These are phyloP conservation scores for Dendropsophus ebraccatus DNA, from an alignment of 2,113 vertebrate species.

Conservation along the genomic window DNA sequence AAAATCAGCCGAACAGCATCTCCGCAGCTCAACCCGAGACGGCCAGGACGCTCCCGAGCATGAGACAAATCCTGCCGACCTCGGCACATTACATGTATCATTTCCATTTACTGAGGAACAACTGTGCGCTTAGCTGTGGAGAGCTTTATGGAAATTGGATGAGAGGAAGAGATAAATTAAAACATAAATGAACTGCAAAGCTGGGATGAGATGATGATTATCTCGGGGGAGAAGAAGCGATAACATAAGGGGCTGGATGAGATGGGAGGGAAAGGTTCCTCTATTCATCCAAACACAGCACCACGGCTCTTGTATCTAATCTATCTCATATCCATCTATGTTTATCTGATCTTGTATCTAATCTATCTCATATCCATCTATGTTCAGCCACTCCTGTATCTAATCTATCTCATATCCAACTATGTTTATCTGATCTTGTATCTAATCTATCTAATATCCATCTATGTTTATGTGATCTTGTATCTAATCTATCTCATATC, in stretches of 20 bases:
- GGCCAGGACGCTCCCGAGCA: not conserved
- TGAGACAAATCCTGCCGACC: slow-evolving; percentile 10
- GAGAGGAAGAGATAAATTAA: slow-evolving; percentile 13
- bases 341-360: too few relatives aligned
- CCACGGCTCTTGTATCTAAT: too few relatives aligned
- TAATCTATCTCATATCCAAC: not conserved
- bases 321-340: too few relatives aligned
- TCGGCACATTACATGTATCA: slow-evolving; percentile 18
- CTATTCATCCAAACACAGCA: too few relatives aligned
- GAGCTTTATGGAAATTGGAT: not conserved
- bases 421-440: too few relatives aligned
- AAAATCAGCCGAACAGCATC: slow-evolving; percentile 32
- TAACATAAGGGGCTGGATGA: not conserved
- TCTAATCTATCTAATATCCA: too few relatives aligned
- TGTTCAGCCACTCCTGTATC: too few relatives aligned
- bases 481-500: too few relatives aligned
- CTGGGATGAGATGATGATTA: not conserved
- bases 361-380: not conserved
- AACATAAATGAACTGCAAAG: slow-evolving; percentile 18
- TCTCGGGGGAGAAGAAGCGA: not conserved
- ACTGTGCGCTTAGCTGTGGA: not conserved
- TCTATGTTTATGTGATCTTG: too few relatives aligned
- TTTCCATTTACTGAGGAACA: slow-evolving; percentile 17
- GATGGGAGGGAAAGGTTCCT: too few relatives aligned
- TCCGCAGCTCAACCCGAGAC: too few relatives aligned